Base-by-base conservation (phyloP, 1,140 invertebrate genomes). In the Phymastichus coffea region DNA sequence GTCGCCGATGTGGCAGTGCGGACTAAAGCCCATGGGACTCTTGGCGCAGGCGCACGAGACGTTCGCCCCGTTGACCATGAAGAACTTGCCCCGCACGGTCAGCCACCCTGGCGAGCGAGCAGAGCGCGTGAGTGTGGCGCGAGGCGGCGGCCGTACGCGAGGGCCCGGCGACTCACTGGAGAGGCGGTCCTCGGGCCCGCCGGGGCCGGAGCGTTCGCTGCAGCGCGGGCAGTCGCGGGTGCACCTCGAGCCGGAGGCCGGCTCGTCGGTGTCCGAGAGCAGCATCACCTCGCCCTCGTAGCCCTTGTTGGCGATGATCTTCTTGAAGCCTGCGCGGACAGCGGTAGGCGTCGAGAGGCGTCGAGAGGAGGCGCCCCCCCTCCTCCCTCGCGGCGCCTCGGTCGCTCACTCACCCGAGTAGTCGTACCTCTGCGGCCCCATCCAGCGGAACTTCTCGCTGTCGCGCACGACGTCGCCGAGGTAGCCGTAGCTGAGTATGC, bases 341-440 rank as follows among this genome's bases (percentile, higher is more conserved):
- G 12, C 28, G 28, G 12, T 33, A 33, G 6, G 28, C 28, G 28
- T n/a, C n/a, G n/a, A n/a, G n/a, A n/a, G n/a, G n/a, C n/a, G n/a
- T n/a, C n/a, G n/a, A n/a, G n/a, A n/a, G n/a, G n/a, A n/a, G n/a
- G n/a, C n/a, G n/a, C n/a, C n/a, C n/a, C n/a, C n/a, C n/a, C n/a
- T n/a, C n/a, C n/a, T n/a, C n/a, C n/a, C n/a, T n/a, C n/a, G n/a
- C n/a, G n/a, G n/a, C n/a, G n/a, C n/a, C n/a, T n/a, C n/a, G n/a
- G n/a, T n/a, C n/a, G n/a, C n/a, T n/a, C n/a, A 33, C 68, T 70
- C 69, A 88, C 88, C 90, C 46, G 89, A 87, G 77, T 88, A 92
- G 70, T 93, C 88, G 71, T 95, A 95, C 63, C 93, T 78, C 58
- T 85, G 84, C n/a, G 93, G 92, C 30, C 93, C 93, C 87, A 96